Evolutionary conservation across 2,113 vertebrate genomes (phyloP).

Genomic region (Micromys minutus): DNA sequence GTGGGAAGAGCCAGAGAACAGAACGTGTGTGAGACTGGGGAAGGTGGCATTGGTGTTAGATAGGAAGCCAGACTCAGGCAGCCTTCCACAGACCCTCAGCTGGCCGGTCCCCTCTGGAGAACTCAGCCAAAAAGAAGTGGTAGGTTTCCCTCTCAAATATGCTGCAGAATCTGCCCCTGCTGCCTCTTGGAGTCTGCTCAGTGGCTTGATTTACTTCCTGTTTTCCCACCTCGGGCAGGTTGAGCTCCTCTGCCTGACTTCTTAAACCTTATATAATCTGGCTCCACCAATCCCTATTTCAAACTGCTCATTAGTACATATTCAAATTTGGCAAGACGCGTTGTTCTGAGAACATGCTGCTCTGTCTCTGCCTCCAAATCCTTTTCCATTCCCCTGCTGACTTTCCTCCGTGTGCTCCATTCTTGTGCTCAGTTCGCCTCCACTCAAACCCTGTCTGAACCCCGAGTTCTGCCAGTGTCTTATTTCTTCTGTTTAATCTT

Average conservation of each 20-base stretch:
- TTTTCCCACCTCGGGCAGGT: background rate
- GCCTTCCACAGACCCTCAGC: conserved; percentile 9
- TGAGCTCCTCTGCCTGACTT: conserved; percentile 42
- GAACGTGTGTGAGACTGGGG: conserved; percentile 23
- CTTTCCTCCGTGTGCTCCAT: background rate
- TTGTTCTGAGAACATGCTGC: conserved; percentile 32
- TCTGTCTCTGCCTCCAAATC: background rate
- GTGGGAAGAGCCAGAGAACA: conserved; percentile 41
- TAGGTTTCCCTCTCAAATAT: background rate
- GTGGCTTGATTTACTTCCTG: conserved; percentile 16
- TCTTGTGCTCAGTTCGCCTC: background rate
- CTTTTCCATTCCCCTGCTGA: background rate
- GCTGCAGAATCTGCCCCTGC: background rate
- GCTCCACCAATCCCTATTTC: background rate
- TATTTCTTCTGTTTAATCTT: background rate
- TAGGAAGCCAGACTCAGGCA: background rate
- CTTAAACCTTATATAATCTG: background rate
- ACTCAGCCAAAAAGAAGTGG: background rate
- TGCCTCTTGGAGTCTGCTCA: conserved; percentile 16
- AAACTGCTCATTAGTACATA: conserved; percentile 21
- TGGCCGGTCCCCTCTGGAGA: conserved; percentile 12
- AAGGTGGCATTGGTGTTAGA: background rate
- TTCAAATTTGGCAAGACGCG: conserved; percentile 42
- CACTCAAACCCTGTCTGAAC: background rate
- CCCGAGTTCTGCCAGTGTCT: background rate